Evolutionary conservation across 1,140 invertebrate species (phyloP).

Genomic region (Drosophila navojoa): DNA sequence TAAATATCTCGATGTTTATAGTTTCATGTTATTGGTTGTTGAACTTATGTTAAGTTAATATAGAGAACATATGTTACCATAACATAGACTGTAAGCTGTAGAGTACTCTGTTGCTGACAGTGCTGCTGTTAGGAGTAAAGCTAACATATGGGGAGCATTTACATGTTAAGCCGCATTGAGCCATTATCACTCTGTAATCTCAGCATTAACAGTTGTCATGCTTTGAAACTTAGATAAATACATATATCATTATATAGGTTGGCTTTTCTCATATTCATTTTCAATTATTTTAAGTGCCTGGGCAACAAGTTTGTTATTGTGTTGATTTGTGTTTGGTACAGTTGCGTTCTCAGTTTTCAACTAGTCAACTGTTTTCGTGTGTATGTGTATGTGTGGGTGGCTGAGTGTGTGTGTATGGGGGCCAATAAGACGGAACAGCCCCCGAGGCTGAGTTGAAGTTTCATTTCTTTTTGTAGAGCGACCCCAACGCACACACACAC

Average conservation of each 20-base stretch:
- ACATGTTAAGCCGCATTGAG: background rate
- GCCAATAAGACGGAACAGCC: constrained; percentile 46
- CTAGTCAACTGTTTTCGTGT: constrained; percentile 5
- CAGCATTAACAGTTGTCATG: background rate
- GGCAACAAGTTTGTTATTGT: constrained; percentile 56
- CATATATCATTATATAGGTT: constrained; percentile 7
- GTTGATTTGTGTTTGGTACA: constrained; percentile 50
- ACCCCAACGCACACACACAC: background rate
- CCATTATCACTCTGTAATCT: background rate
- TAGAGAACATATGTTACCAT: background rate
- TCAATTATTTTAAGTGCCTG: constrained; percentile 76
- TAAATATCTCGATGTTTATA: no score
- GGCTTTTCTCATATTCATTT: constrained; percentile 31
- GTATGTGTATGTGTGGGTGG: background rate
- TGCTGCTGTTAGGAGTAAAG: background rate
- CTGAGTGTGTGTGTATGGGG: background rate
- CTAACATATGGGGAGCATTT: background rate
- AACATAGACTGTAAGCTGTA: background rate
- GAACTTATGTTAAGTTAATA: background rate
- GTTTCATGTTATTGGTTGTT: background rate
- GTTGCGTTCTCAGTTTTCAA: constrained; percentile 60
- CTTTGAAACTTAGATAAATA: constrained; percentile 6
- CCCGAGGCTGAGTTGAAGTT: constrained; percentile 67
- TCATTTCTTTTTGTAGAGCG: constrained; percentile 53
- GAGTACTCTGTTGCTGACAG: background rate